A percentile compares a stretch with the other conserved stretches of the same genome.
Conservation (phyloP, 2,113 vertebrate species). For the Anoplopoma fimbria region DNA sequence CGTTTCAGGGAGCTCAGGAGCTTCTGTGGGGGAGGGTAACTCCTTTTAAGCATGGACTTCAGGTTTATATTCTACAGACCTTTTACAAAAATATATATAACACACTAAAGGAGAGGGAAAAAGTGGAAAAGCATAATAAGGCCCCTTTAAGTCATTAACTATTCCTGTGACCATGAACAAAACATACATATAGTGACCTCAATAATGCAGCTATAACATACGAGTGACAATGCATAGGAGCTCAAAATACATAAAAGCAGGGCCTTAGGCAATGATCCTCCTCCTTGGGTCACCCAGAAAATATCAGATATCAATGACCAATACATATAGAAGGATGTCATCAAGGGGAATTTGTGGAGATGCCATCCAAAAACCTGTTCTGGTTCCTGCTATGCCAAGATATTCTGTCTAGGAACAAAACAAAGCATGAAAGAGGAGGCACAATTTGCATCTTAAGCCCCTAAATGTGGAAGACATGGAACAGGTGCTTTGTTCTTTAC, state of each 20-base stretch:
- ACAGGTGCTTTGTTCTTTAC: neutral
- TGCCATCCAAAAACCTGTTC: too few relatives aligned
- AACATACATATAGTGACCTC: neutral
- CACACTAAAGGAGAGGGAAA: too few relatives aligned
- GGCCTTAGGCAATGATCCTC: neutral
- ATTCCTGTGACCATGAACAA: neutral
- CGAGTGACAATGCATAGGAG: neutral
- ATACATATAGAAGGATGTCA: neutral
- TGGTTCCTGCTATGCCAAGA: neutral
- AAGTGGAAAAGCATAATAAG: too few relatives aligned
- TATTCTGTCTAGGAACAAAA: neutral
- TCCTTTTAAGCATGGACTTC: too few relatives aligned
- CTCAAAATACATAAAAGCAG: neutral
- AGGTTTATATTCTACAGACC: too few relatives aligned
- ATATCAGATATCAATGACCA: neutral
- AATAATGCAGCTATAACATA: neutral
- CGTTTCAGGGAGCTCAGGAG: too few relatives aligned
- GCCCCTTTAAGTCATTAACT: neutral
- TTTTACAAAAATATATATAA: too few relatives aligned
- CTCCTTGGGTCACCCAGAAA: neutral
- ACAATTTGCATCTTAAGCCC: neutral
- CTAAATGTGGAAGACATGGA: neutral
- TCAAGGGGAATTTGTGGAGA: neutral
- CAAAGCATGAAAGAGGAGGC: neutral
- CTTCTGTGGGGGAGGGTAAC: too few relatives aligned